Percentiles rank a stretch among this genome's conserved stretches.
Conservation (phyloP, 1,140 invertebrate species). For the Rhysida immarginata region DNA sequence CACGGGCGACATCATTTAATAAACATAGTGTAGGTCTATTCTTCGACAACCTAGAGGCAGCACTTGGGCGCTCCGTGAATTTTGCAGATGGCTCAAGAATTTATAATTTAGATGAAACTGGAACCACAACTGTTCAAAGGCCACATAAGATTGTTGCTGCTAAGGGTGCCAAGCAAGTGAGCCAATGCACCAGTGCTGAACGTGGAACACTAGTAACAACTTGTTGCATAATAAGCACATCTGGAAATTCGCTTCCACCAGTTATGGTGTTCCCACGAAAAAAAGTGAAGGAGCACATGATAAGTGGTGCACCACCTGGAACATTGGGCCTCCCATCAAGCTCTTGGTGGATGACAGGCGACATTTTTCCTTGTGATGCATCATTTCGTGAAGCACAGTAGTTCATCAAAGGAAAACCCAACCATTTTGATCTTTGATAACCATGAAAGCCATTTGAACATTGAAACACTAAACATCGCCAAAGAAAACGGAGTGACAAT, state of each 20-base stretch:
- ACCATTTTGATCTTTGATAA: conserved; percentile 31
- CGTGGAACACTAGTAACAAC: neutral
- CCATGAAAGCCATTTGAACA: conserved; percentile 23
- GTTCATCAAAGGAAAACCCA: conserved; percentile 20
- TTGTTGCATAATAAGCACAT: neutral
- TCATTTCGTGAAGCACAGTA: conserved; percentile 27
- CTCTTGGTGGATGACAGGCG: conserved; percentile 22
- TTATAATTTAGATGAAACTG: conserved; percentile 6
- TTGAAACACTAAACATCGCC: conserved; percentile 21
- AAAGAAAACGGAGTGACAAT: conserved; percentile 18
- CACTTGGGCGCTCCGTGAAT: neutral
- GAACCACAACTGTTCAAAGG: neutral
- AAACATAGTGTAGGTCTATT: conserved; percentile 8
- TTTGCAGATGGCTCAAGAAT: conserved; percentile 14
- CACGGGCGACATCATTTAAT: conserved; percentile 13
- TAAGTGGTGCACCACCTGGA: conserved; percentile 4
- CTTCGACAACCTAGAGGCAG: conserved; percentile 7
- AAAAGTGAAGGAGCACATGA: neutral
- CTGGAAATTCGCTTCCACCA: neutral
- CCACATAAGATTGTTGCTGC: neutral
- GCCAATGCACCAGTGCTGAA: neutral
- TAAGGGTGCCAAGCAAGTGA: conserved; percentile 9
- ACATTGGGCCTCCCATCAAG: conserved; percentile 20
- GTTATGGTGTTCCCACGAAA: neutral
- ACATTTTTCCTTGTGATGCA: conserved; percentile 6